Evolutionary conservation across 2,888 invertebrate species (phyloP).

Genomic region (Brenthis ino): DNA sequence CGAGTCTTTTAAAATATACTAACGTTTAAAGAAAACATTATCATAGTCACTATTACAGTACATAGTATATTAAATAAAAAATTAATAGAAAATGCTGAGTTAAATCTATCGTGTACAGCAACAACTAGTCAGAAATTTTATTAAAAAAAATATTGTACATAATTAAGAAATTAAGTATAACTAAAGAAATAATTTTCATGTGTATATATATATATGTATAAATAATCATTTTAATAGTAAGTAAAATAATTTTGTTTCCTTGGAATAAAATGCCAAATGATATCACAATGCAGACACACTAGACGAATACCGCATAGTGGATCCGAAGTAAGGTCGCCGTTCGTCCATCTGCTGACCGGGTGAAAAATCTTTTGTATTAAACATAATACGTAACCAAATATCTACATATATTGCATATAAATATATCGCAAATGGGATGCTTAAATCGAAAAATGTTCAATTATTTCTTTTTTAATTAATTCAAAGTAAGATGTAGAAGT

Average conservation of each 20-base stretch:
- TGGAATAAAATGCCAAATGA: slow-evolving; percentile 54
- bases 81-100: slow-evolving; percentile 34
- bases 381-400: too few species aligned
- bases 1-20: not conserved
- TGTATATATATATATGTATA: slow-evolving; percentile 23
- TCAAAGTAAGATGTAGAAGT: too few species aligned
- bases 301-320: slow-evolving; percentile 15
- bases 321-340: too few species aligned
- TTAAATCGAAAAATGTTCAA: too few species aligned
- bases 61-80: slow-evolving; percentile 22
- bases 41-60: slow-evolving; percentile 5
- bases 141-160: not conserved
- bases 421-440: too few species aligned
- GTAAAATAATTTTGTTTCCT: slow-evolving; percentile 49
- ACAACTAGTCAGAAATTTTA: not conserved
- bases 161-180: slow-evolving; percentile 6
- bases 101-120: slow-evolving; percentile 24
- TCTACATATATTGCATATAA: too few species aligned
- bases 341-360: too few species aligned
- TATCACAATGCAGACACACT: slow-evolving; percentile 43
- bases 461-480: too few species aligned
- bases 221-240: slow-evolving; percentile 24
- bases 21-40: slow-evolving; percentile 1
- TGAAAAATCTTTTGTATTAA: too few species aligned
- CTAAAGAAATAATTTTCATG: slow-evolving; percentile 24